phyloP scores from a whole-genome alignment of 2,113 vertebrate genomes.

The Perca flavescens region DNA sequence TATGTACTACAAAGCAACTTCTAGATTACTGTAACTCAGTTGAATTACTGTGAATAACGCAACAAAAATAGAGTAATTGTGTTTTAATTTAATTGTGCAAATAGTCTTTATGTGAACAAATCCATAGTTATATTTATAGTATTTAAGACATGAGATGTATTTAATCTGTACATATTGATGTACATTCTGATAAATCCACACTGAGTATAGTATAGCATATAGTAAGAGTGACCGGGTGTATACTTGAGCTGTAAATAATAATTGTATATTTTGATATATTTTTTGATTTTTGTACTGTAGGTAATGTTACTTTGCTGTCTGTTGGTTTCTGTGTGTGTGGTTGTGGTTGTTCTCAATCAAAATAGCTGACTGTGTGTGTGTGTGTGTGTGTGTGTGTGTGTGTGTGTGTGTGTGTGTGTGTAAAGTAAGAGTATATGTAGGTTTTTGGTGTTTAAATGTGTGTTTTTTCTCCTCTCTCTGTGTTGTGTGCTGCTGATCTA shows the following conservation, averaged over 20 bases:
- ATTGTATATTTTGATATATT: conserved; percentile 88
- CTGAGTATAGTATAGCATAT: conserved; percentile 77
- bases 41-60: conserved; percentile 46
- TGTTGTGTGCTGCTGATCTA: conserved; percentile 77
- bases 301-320: conserved; percentile 69
- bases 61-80: conserved; percentile 57
- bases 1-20: conserved; percentile 45
- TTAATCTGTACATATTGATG: conserved; percentile 93
- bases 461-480: conserved; percentile 70
- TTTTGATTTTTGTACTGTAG: conserved; percentile 86
- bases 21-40: conserved; percentile 28
- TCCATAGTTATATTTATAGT: conserved; percentile 86
- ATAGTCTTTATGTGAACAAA: conserved; percentile 82
- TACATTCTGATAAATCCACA: conserved; percentile 93
- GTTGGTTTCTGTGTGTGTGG: conserved; percentile 67
- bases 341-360: conserved; percentile 59
- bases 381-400: conserved; percentile 8
- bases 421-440: conserved; percentile 67
- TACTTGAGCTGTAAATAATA: conserved; percentile 89
- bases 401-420: conserved; percentile 48
- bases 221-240: conserved; percentile 86
- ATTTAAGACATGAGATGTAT: conserved; percentile 86
- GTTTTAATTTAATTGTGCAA: conserved; percentile 76
- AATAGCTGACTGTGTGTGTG: conserved; percentile 42
- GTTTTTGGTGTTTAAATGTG: conserved; percentile 75